Evolutionary conservation across 2,888 invertebrate species (phyloP).

Genomic region (Exephanes ischioxanthus): DNA sequence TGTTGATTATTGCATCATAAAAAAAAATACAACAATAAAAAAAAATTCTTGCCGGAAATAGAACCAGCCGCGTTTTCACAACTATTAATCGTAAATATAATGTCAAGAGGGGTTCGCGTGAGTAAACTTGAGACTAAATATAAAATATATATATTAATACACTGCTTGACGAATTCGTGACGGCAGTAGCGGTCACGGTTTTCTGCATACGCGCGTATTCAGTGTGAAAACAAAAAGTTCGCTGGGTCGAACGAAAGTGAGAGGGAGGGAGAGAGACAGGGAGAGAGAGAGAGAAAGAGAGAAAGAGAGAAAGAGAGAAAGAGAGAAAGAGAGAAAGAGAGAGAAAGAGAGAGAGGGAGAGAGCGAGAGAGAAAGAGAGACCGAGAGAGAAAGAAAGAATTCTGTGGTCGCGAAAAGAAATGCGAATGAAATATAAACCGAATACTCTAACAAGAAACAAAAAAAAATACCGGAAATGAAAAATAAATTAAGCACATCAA

Average conservation of each 20-base stretch:
- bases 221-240: conserved; percentile 51
- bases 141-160: conserved; percentile 22
- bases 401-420: conserved; percentile 19
- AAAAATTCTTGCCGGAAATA: neutral
- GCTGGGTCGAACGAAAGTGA: conserved; percentile 59
- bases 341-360: neutral
- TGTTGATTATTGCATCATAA: conserved; percentile 8
- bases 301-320: neutral
- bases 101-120: conserved; percentile 41
- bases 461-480: conserved; percentile 41
- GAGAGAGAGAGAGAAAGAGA: neutral
- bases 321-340: neutral
- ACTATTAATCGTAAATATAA: conserved; percentile 48
- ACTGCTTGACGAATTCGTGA: conserved; percentile 49
- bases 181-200: conserved; percentile 20
- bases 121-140: conserved; percentile 37
- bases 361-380: too few species aligned
- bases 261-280: conserved; percentile 11
- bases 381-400: conserved; percentile 8
- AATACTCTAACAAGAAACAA: conserved; percentile 55
- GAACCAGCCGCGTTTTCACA: conserved; percentile 45
- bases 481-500: conserved; percentile 57
- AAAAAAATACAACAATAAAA: neutral
- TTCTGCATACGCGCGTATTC: conserved; percentile 44
- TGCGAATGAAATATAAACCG: conserved; percentile 41